Evolutionary conservation across 2,797 vertebrate species (phyloP).

Genomic region (Gobionotothen gibberifrons): DNA sequence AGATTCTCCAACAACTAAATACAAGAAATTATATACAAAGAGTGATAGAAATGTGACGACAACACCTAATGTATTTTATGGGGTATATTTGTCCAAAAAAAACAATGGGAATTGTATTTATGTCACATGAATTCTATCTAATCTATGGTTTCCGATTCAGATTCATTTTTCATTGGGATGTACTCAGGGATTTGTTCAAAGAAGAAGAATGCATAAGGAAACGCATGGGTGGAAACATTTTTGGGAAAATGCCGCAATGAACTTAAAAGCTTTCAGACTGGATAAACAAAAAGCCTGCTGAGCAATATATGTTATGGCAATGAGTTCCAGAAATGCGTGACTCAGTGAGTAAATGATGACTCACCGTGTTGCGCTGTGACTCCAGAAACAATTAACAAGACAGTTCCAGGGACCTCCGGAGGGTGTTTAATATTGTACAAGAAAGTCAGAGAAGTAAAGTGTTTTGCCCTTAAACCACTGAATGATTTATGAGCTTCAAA

Average conservation of each 20-base stretch:
- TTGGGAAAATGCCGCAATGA: neutral
- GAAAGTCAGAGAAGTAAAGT: neutral
- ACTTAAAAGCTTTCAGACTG: neutral
- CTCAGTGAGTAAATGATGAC: constrained; percentile 14
- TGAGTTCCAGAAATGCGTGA: neutral
- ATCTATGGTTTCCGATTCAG: too few relatives aligned
- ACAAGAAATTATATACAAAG: neutral
- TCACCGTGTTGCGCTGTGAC: constrained; percentile 1
- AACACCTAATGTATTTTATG: neutral
- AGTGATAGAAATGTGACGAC: neutral
- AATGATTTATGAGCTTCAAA: neutral
- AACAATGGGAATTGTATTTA: neutral
- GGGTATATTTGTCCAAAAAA: neutral
- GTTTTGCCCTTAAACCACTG: neutral
- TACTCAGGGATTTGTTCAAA: too few relatives aligned
- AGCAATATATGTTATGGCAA: neutral
- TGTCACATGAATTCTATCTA: neutral
- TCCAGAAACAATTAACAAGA: constrained; percentile 1
- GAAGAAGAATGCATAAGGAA: too few relatives aligned
- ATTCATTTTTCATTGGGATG: too few relatives aligned
- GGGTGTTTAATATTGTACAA: constrained; percentile 11
- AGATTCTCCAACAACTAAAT: neutral
- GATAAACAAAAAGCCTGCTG: neutral
- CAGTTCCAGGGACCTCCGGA: constrained; percentile 5
- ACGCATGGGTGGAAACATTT: neutral